Evolutionary conservation across 2,113 vertebrate species (phyloP).

Genomic region (Oreochromis aureus): DNA sequence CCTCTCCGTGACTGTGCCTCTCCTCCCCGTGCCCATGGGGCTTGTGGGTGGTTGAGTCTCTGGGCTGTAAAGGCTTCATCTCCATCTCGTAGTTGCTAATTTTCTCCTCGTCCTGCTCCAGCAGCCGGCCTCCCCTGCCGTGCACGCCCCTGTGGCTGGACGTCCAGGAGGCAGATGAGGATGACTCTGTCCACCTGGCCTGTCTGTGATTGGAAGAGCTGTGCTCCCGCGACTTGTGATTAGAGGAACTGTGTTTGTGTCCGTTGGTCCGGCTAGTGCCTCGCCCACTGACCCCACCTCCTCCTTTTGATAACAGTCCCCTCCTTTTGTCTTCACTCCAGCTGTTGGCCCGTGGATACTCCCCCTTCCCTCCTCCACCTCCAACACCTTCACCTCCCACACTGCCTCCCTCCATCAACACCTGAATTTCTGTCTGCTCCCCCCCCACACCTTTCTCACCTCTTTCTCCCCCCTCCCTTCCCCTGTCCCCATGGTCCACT

Average conservation of each 20-base stretch:
- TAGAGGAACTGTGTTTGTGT: conserved; percentile 80
- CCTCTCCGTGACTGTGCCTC: conserved; percentile 53
- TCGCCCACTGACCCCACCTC: conserved; percentile 64
- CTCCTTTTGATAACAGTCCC: conserved; percentile 49
- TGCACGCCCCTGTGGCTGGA: conserved; percentile 75
- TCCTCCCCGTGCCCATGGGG: conserved; percentile 70
- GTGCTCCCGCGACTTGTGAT: conserved; percentile 77
- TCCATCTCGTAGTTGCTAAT: conserved; percentile 96
- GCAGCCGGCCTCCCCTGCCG: conserved; percentile 72
- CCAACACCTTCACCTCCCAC: conserved; percentile 18
- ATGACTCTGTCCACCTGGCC: conserved; percentile 80
- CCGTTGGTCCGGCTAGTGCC: conserved; percentile 71
- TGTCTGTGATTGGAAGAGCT: conserved; percentile 68
- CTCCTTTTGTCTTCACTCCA: conserved; percentile 82
- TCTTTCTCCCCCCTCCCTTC: conserved; percentile 55
- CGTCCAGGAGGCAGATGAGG: conserved; percentile 82
- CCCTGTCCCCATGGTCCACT: conserved; percentile 83
- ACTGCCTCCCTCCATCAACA: conserved; percentile 69
- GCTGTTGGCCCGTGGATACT: conserved; percentile 72
- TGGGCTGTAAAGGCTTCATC: conserved; percentile 88
- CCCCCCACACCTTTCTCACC: conserved; percentile 35
- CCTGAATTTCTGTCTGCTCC: conserved; percentile 70
- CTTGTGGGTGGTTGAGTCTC: conserved; percentile 73
- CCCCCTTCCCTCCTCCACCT: conserved; percentile 29
- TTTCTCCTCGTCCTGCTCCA: conserved; percentile 92